Conservation (phyloP, 2,888 invertebrate genomes). For the Limenitis camilla region DNA sequence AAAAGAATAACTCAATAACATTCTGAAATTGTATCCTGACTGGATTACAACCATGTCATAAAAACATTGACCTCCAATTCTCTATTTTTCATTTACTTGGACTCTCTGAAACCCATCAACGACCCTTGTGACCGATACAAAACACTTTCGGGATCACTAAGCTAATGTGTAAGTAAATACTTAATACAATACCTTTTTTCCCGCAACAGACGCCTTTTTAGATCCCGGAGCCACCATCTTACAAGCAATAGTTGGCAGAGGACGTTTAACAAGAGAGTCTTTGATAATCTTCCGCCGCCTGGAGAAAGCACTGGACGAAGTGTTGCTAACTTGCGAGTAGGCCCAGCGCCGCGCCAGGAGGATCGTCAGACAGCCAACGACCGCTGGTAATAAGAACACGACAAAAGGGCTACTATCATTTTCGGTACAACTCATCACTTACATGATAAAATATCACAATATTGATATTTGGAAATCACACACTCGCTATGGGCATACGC, state of each 20-base stretch:
- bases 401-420: conserved; percentile 74
- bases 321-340: conserved; percentile 59
- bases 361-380: conserved; percentile 70
- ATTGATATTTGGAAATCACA: conserved; percentile 39
- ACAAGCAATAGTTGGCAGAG: conserved; percentile 55
- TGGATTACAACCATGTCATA: no score
- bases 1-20: no score
- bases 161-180: background rate
- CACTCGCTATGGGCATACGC: conserved; percentile 18
- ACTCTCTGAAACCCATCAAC: no score
- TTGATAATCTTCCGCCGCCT: conserved; percentile 69
- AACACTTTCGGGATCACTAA: background rate
- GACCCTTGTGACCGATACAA: no score
- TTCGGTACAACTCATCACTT: conserved; percentile 75
- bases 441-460: conserved; percentile 70
- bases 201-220: conserved; percentile 51
- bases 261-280: conserved; percentile 65
- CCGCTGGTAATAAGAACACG: conserved; percentile 71
- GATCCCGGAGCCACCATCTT: conserved; percentile 64
- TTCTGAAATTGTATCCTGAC: no score
- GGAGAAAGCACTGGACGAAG: conserved; percentile 65
- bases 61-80: background rate
- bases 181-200: conserved; percentile 49
- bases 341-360: conserved; percentile 70
- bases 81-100: no score